Evolutionary conservation across 92 coral and sea anemone species (phyloP).

Genomic region (Siderastrea siderea): DNA sequence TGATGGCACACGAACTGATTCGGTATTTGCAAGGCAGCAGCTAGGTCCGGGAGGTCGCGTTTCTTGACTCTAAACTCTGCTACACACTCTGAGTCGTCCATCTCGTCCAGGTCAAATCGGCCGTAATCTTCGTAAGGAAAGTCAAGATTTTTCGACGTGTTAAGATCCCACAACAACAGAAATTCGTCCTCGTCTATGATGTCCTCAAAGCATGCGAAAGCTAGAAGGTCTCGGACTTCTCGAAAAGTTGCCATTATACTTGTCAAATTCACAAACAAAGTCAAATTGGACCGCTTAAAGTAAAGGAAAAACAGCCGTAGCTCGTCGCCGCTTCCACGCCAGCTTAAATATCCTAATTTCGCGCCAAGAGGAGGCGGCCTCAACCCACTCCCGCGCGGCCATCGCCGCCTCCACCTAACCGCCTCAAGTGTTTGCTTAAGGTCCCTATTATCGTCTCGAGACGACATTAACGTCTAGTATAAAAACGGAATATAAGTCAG

Average conservation of each 20-base stretch:
- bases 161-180: slow-evolving; percentile 19
- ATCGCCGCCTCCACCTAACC: slow-evolving; percentile 35
- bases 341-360: slow-evolving; percentile 31
- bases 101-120: slow-evolving; percentile 49
- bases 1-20: slow-evolving; percentile 51
- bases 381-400: slow-evolving; percentile 26
- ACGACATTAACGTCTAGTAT: no score
- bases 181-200: slow-evolving; percentile 28
- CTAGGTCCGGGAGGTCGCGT: slow-evolving; percentile 56
- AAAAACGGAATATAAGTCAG: no score
- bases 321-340: slow-evolving; percentile 38
- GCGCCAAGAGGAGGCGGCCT: slow-evolving; percentile 48
- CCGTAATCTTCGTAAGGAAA: slow-evolving; percentile 43
- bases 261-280: slow-evolving; percentile 31
- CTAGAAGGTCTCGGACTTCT: slow-evolving; percentile 50
- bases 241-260: slow-evolving; percentile 38
- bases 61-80: slow-evolving; percentile 57
- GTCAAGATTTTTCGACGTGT: slow-evolving; percentile 41
- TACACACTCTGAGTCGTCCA: slow-evolving; percentile 50
- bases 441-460: no score
- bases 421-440: background rate
- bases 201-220: slow-evolving; percentile 45
- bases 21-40: slow-evolving; percentile 55
- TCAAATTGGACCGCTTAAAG: slow-evolving; percentile 13
- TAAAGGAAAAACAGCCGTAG: slow-evolving; percentile 28